A percentile compares a stretch with the other conserved stretches of the same genome.
phyloP scores from a whole-genome alignment of 2,113 vertebrate species.

The Sisor rabdophorus region DNA sequence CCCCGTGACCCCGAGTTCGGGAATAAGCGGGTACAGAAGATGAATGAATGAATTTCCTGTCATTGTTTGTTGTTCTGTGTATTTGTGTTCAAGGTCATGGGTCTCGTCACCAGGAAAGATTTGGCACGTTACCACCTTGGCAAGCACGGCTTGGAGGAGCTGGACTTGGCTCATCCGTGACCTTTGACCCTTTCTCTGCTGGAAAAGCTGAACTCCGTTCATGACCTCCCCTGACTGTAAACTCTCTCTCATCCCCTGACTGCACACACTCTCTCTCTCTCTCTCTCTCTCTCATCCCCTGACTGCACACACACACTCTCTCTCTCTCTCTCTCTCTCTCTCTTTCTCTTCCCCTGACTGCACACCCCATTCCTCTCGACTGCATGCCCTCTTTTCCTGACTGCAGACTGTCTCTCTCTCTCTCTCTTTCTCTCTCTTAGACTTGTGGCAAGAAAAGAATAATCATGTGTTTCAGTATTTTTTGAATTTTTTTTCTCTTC shows the following conservation, averaged over 20 bases:
- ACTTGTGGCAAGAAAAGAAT: not conserved
- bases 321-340: too few relatives aligned
- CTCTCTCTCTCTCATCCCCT: too few relatives aligned
- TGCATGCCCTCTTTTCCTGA: not conserved
- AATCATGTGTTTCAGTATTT: not conserved
- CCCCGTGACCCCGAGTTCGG: too few relatives aligned
- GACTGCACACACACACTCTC: too few relatives aligned
- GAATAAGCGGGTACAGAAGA: too few relatives aligned
- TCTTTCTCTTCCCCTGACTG: too few relatives aligned
- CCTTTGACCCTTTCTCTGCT: not conserved
- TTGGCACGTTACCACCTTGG: conserved; percentile 91
- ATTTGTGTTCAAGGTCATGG: conserved; percentile 77
- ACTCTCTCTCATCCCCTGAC: not conserved
- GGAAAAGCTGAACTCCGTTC: not conserved
- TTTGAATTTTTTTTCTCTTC: not conserved
- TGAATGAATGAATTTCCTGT: too few relatives aligned
- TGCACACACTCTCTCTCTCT: too few relatives aligned
- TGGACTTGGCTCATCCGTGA: conserved; percentile 91
- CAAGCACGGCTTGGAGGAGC: conserved; percentile 91
- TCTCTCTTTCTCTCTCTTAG: too few relatives aligned
- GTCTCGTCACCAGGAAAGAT: conserved; percentile 94
- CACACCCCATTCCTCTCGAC: too few relatives aligned
- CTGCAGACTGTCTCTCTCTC: not conserved
- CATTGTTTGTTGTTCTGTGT: not conserved
- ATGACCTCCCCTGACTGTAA: not conserved